Base-by-base conservation (phyloP, 2,113 vertebrate genomes). In the Sander lucioperca region DNA sequence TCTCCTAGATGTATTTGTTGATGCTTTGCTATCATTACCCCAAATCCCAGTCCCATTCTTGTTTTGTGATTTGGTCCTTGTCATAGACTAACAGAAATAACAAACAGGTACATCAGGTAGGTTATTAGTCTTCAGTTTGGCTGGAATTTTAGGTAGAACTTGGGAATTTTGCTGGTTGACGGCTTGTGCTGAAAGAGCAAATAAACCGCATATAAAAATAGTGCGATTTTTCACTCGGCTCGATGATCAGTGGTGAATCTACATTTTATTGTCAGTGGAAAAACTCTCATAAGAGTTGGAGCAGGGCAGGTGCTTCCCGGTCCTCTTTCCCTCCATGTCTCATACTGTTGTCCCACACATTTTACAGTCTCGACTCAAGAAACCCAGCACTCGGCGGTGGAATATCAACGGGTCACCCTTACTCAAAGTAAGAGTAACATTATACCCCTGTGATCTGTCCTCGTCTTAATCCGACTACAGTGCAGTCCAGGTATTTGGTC, bases 321-420 rank as follows among this genome's bases (percentile, higher is more conserved):
- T 50, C 56, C 10, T 77, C 72, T 57, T 6, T 69, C 74, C 51
- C 43, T 71, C 77, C 69, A 39, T 77, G 27, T 88, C 74, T 93
- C 78, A 94, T 78, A 18, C 73, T 87, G 61, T 88, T 89, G 79
- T 93, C 74, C 88, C 65, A 58, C 91, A 84, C 80, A 25, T 87
- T 94, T 92, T 76, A 90, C 94, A 96, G 94, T 96, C 91, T 82
- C 88, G 86, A 61, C 88, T 94, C 83, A 94, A 94, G 93, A 95
- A 95, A 92, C 91, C 95, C 79, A 94, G 90, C 80, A 72, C 83
- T 71, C 93, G 89, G 0, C 86, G 86, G 57, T 93, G 93, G 94
- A 95, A 94, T 89, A 84, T 93, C 90, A 89, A 91, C 77, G 87
- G 94, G 91, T 94, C 93, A 57, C 92, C 91, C 39, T 87, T 93